Conservation (phyloP, 1,140 invertebrate species). For the Drosophila watanabei region DNA sequence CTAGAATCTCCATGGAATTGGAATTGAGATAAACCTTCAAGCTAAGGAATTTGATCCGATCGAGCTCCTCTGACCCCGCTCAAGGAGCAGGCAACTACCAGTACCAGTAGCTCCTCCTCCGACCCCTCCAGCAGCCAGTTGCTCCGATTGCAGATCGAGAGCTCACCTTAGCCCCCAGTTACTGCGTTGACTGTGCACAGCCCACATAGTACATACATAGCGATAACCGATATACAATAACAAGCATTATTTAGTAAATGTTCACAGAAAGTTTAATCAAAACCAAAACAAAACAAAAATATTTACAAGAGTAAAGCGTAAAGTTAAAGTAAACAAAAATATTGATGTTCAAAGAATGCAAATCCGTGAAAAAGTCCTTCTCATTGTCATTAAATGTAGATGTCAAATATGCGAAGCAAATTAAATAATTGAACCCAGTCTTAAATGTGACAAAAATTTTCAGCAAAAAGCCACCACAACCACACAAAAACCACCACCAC, state of each 20-base stretch:
- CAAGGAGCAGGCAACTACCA: not conserved
- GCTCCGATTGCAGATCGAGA: not conserved
- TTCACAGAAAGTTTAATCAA: conserved; percentile 78
- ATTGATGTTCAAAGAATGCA: conserved; percentile 70
- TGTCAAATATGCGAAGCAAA: conserved; percentile 69
- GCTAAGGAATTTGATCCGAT: conserved; percentile 20
- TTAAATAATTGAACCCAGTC: conserved; percentile 65
- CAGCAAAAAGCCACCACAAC: conserved; percentile 43
- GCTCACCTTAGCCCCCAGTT: conserved; percentile 40
- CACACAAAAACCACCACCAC: conserved; percentile 31
- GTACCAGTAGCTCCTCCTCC: not conserved
- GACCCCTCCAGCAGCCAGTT: conserved; percentile 1
- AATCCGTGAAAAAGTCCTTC: conserved; percentile 76
- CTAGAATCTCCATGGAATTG: conserved; percentile 12
- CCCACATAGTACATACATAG: conserved; percentile 46
- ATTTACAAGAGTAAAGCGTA: conserved; percentile 67
- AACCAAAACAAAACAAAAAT: conserved; percentile 58
- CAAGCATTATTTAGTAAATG: conserved; percentile 75
- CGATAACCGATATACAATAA: conserved; percentile 67
- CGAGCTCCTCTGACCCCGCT: conserved; percentile 5
- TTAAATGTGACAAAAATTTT: conserved; percentile 65
- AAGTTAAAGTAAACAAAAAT: conserved; percentile 53
- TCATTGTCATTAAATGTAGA: conserved; percentile 72
- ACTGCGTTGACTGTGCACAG: conserved; percentile 45
- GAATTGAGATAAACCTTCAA: not conserved